Evolutionary conservation across 2,113 vertebrate species (phyloP).

Genomic region (Strix uralensis): DNA sequence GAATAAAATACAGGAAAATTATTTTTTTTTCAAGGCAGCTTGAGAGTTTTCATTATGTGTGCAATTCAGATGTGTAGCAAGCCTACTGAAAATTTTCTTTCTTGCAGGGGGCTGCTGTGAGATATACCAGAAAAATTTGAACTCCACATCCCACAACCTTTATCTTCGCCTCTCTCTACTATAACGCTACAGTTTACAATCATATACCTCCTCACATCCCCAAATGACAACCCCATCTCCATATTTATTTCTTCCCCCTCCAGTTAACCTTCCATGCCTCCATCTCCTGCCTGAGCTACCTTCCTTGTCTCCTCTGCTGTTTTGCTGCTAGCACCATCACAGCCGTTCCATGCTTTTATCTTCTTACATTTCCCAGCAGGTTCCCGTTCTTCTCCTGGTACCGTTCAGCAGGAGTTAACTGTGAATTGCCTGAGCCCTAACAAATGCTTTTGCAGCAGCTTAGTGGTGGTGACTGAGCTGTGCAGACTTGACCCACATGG

Average conservation of each 20-base stretch:
- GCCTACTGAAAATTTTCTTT: not conserved
- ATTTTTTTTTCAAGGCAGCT: not conserved
- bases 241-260: not conserved
- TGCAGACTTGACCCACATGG: rapidly evolving
- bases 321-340: not conserved
- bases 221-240: not conserved
- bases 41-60: not conserved
- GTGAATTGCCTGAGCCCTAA: not conserved
- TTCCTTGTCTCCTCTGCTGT: not conserved
- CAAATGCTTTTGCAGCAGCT: not conserved
- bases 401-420: not conserved
- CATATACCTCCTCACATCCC: not conserved
- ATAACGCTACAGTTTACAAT: not conserved
- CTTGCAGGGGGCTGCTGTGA: not conserved
- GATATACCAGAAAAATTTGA: not conserved
- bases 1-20: not conserved
- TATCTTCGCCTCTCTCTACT: not conserved
- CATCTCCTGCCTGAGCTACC: not conserved
- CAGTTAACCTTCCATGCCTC: not conserved
- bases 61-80: not conserved
- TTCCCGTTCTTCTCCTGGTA: not conserved
- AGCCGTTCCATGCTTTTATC: not conserved
- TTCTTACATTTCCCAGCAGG: not conserved
- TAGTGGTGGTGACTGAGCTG: not conserved
- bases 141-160: not conserved